Evolutionary conservation across 2,888 invertebrate genomes (phyloP), one percentile per base, ranked within the genome.

Genomic region (Gastrophysa polygoni): DNA sequence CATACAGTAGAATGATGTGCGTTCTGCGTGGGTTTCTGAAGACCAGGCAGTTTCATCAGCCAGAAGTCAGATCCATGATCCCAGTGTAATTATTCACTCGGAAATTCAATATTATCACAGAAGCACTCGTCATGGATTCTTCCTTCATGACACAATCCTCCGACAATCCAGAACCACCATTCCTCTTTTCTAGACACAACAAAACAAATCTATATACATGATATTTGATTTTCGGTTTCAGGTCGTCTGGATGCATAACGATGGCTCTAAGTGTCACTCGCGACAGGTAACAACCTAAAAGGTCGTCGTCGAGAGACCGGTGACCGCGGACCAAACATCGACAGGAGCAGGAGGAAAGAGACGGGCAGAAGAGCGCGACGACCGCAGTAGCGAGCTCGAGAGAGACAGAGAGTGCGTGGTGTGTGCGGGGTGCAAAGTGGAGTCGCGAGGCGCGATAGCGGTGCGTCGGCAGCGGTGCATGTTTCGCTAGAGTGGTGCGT

Each of bases 281-380:
- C 79, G 79, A 76, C 80, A 79, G 74, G 78, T 80, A 80, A n/a
- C n/a, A n/a, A 80, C 81, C 74, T 80, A 76, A 24, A 24, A 76
- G 66, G 59, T 11, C 49, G 24, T 11, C 49, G 24, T 69, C 56
- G 68, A 68, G 63, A 38, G 54, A 56, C 55, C 46, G 47, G 44
- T 55, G 43, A 55, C 24, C 46, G 32, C 29, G 16, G 20, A 28
- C 21, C 52, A 28, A 32, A 24, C 24, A 24, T 7, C 24, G 24
- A 17, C 29, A 11, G 16, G 24, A 17, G 16, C 50, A n/a, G 51
- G 17, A 14, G 6, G n/a, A 24, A n/a, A 2, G 8, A 21, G 17
- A 20, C 21, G 55, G n/a, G 60, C 48, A 10, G 18, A n/a, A 56
- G 20, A n/a, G 32, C 17, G 51, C n/a, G 38, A 5, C 44, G 44